Conservation (phyloP, 1,140 invertebrate genomes). For the Hycleus phaleratus region DNA sequence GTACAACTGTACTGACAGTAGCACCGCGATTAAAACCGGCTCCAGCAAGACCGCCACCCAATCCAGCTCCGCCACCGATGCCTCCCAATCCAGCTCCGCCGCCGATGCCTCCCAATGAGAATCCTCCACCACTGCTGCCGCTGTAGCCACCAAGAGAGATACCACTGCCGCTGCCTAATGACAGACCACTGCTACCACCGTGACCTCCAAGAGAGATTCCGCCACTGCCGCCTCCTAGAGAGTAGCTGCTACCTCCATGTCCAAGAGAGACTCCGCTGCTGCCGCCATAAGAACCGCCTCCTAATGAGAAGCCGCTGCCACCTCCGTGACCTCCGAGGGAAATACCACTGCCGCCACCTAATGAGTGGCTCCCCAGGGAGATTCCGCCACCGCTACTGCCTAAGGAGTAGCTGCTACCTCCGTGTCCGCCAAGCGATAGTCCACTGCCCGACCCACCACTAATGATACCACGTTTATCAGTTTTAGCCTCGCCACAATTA, state of each 20-base stretch:
- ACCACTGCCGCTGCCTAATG: too few species aligned
- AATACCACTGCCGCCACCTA: too few species aligned
- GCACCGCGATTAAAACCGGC: constrained; percentile 11
- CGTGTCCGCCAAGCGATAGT: background rate
- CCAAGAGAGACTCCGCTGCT: too few species aligned
- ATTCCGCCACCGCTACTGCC: too few species aligned
- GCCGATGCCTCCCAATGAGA: constrained; percentile 14
- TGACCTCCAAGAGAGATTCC: too few species aligned
- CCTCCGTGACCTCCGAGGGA: too few species aligned
- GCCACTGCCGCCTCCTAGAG: too few species aligned
- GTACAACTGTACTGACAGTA: constrained; percentile 15
- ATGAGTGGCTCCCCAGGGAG: too few species aligned
- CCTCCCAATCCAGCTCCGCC: constrained; percentile 6
- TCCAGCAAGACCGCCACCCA: constrained; percentile 4
- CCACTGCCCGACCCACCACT: background rate
- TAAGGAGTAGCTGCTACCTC: background rate
- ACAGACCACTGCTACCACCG: too few species aligned
- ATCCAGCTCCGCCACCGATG: constrained; percentile 8
- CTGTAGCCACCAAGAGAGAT: constrained; percentile 31
- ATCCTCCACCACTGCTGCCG: constrained; percentile 31
- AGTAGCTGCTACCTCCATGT: too few species aligned
- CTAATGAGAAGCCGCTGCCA: too few species aligned
- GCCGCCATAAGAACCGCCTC: too few species aligned
- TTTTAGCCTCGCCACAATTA: constrained; percentile 7
- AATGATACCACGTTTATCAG: constrained; percentile 6